Base-by-base conservation (phyloP, 2,888 invertebrate genomes). In the Nomada hirtipes region DNA sequence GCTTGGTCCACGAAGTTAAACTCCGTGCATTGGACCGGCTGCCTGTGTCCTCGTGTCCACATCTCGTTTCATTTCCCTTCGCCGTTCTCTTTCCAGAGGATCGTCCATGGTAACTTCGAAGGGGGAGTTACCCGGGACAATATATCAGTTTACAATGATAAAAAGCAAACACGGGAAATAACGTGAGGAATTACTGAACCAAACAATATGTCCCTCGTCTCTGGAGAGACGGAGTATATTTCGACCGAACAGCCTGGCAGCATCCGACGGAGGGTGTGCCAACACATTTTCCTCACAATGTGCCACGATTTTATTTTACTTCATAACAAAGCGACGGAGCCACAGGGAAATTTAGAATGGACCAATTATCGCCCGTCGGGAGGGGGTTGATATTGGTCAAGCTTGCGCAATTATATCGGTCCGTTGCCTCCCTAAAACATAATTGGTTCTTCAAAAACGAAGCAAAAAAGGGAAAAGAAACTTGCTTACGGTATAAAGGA, bases 71-170 rank as follows among this genome's bases (percentile, higher is more conserved):
- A 53, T 73, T 60, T 77, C 63, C 65, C 83, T 71, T 73, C 59
- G 50, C 60, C 57, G 50, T 71, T 50, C 81, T 80, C 76, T 75
- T 79, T 68, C 80, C 72, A 57, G 68, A 57, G 73, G 26, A 52
- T 50, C 70, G 52, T 29, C 64, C 69, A 59, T 57, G 64, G 59
- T 57, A 82, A 85, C 83, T 85, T 82, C 83, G 26, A 77, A 88
- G 89, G 89, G 88, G 87, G 90, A 90, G 82, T 84, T 88, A 75
- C 87, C 88, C 86, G 89, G 91, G 89, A 92, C 92, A 92, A 92
- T 92, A 92, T 91, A 92, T 91, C 91, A 90, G 92, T 91, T 91
- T 92, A 91, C 91, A 91, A 92, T 91, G 91, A 92, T 92, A 92
- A 92, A 92, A 92, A 92, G 91, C 91, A 92, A 92, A 92, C 92